Conservation (phyloP, 2,113 vertebrate species). For the Zosterops hypoxanthus region DNA sequence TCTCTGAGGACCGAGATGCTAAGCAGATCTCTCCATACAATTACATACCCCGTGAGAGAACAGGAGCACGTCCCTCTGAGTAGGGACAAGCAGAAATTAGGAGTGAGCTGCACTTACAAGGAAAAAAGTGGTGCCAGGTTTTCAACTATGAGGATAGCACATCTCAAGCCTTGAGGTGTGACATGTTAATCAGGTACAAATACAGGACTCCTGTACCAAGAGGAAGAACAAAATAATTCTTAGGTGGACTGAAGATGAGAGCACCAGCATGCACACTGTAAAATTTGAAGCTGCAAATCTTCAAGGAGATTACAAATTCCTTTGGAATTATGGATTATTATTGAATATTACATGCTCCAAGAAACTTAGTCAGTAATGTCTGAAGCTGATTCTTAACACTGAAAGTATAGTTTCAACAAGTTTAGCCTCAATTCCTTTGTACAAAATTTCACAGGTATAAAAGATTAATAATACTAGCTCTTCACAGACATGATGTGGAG, state of each 20-base stretch:
- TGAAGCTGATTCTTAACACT: not conserved
- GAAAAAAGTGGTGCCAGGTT: not conserved
- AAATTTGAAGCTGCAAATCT: not conserved
- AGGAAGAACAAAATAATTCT: not conserved
- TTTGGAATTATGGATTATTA: not conserved
- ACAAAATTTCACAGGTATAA: not conserved
- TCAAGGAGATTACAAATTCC: not conserved
- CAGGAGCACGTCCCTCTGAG: not conserved
- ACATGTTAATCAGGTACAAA: not conserved
- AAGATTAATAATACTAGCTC: not conserved
- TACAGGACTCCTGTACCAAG: not conserved
- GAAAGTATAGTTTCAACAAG: not conserved
- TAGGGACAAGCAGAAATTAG: not conserved
- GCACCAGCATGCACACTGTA: fast-evolving
- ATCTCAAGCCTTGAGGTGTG: not conserved
- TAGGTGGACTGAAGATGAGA: not conserved
- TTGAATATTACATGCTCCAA: not conserved
- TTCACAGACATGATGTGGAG: not conserved
- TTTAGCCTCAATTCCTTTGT: not conserved
- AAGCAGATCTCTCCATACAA: not conserved
- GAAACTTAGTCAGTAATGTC: not conserved
- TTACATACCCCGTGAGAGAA: not conserved
- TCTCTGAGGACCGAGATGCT: not conserved
- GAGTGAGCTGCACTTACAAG: not conserved
- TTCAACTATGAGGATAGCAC: not conserved